Base-by-base conservation (phyloP, 2,113 vertebrate genomes). In the Halcyon malimbica region DNA sequence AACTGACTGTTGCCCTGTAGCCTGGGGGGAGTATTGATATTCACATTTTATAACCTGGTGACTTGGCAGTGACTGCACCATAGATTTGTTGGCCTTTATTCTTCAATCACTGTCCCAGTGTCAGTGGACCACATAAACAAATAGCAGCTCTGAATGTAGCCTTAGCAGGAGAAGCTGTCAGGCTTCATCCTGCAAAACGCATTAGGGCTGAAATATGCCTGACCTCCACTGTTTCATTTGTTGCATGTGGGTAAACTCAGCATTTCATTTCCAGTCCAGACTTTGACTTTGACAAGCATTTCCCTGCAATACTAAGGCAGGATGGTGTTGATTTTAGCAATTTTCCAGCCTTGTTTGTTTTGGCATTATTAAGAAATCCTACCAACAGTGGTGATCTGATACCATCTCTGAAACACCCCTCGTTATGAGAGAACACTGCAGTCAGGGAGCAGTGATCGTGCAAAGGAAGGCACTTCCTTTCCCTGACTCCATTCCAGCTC, bases 291-390 rank as follows among this genome's bases (percentile, higher is more conserved):
- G 77, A 83, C 51, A 89, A 92, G 37, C 29, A 62, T 92, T 85
- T 57, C 44, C 44, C 41, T 88, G 54, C 35, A 83, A 79, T 83
- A 87, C 35, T 56, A 77, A 78, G 73, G n/a, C 51, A 64, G 75
- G 62, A 50, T 90, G 65, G 71, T 93, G 57, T 67, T 93, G 88
- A 87, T 83, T 95, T 62, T 95, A 87, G 63, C 63, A 68, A 12
- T 46, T 87, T 91, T 92, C 73, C 85, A 87, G 13, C 23, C 39
- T 64, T 87, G 35, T 87, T 87, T 85, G 8, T 69, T 87, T 93
- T 93, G 85, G 84, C 91, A 54, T 42, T 3, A 0, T 62, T 54
- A 70, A 78, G 42, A 78, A 88, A 41, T 76, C 70, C 70, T 86
- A 62, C 71, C 82, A 80, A 39, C 10, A 65, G 39, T 48, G 26